phyloP scores from a whole-genome alignment of 2,113 vertebrate genomes.

The Malurus melanocephalus region DNA sequence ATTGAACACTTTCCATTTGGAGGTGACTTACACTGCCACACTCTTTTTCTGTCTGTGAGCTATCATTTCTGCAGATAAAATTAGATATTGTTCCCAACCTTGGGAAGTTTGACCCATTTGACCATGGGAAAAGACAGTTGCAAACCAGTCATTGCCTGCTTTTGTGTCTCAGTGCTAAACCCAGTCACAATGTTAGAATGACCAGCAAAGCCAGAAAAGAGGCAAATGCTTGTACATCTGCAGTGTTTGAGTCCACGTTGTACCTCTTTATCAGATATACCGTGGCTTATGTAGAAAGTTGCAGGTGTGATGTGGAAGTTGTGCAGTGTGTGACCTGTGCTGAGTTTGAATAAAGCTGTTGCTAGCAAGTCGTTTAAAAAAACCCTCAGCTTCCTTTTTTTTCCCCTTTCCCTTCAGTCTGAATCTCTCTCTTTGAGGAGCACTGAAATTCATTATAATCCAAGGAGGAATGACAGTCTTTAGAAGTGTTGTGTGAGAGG shows the following conservation, averaged over 20 bases:
- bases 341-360: background rate
- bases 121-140: background rate
- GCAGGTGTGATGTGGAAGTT: background rate
- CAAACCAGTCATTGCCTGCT: background rate
- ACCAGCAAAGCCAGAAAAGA: background rate
- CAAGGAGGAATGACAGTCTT: background rate
- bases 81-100: background rate
- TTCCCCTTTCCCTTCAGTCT: background rate
- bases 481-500: background rate
- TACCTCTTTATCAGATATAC: background rate
- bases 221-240: background rate
- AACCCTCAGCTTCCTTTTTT: background rate
- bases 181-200: background rate
- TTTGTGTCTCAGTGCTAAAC: background rate
- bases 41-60: background rate
- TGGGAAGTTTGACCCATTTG: background rate
- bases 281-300: background rate
- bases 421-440: background rate
- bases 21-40: background rate
- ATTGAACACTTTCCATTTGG: background rate
- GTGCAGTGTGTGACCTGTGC: background rate
- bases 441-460: background rate
- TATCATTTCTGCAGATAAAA: background rate
- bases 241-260: background rate
- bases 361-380: background rate